A percentile compares a stretch with the other conserved stretches of the same genome.
These are phyloP conservation scores for Eclectus roratus DNA, from an alignment of 2,113 vertebrate species.

Conservation along the genomic window DNA sequence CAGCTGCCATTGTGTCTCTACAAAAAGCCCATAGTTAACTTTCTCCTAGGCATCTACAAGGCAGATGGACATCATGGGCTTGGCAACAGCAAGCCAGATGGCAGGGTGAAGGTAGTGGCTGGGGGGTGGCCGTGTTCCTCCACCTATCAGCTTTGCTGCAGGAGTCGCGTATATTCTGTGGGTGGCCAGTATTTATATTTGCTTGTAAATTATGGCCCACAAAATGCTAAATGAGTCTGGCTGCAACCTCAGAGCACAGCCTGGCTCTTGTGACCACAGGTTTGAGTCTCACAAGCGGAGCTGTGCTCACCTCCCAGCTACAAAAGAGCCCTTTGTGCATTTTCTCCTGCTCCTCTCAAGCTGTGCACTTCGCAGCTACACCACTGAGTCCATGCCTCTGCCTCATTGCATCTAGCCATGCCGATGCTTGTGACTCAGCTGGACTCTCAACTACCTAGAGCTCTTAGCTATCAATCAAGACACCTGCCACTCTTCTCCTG, in stretches of 20 bases:
- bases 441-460: background rate
- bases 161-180: background rate
- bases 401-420: background rate
- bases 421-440: background rate
- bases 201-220: slow-evolving; percentile 21
- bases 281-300: background rate
- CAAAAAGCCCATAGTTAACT: background rate
- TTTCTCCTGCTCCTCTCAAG: slow-evolving; percentile 5
- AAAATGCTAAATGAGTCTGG: slow-evolving; percentile 34
- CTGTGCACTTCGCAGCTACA: background rate
- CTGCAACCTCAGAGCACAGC: slow-evolving; percentile 34
- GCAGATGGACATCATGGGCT: slow-evolving; percentile 9
- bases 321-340: slow-evolving; percentile 22
- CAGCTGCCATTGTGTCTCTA: background rate
- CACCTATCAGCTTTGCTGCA: background rate
- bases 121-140: background rate
- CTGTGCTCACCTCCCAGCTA: background rate
- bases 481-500: background rate
- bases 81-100: slow-evolving; percentile 25
- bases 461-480: background rate
- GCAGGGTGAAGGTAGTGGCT: background rate
- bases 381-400: background rate
- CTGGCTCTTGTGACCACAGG: slow-evolving; percentile 10
- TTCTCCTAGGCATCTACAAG: slow-evolving; percentile 17
- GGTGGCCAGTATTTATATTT: slow-evolving; percentile 36